Base-by-base conservation (phyloP, 2,113 vertebrate genomes). In the Delphinapterus leucas region DNA sequence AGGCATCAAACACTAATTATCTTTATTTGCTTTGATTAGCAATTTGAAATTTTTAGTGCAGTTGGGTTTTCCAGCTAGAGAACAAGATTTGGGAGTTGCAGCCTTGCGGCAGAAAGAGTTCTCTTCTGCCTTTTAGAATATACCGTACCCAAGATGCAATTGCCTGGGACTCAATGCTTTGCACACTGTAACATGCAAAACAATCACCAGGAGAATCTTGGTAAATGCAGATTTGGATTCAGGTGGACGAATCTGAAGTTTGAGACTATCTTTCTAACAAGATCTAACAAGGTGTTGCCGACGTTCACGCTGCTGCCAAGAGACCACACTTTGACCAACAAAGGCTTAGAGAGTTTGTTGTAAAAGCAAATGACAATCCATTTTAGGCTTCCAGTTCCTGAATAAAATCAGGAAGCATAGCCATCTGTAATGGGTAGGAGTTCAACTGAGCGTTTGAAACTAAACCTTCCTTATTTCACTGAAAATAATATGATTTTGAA, bases 401-500 rank as follows among this genome's bases (percentile, higher is more conserved):
- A 76, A 82, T 70, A 58, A 65, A 92, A 88, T 33, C 44, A 58
- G 28, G 15, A 67, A 77, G 4, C 5, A 67, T 0, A 63, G 11
- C 2, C 58, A 84, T 90, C 58, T 90, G 11, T 41, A 87, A 71
- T 1, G 11, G 28, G 20, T 58, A 68, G 15, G 58, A 67, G 23
- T 74, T 83, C 26, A 90, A 20, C 15, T 80, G 20, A 11, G 38
- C 3, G 80, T 92, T 88, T 65, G 17, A 81, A 95, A 65, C 1
- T 6, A 74, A 85, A 68, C 23, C 36, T 28, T 88, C 80, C 61
- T 49, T 90, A 63, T 92, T 79, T 81, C 31, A 49, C 44, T 20
- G 55, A 63, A 38, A 96, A 90, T 65, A 58, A 77, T 21, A 53
- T 31, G 8, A 41, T 76, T 85, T n/a, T 47, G 31, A 94, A 94